Evolutionary conservation across 2,797 vertebrate genomes (phyloP).

Genomic region (Macropodus opercularis): DNA sequence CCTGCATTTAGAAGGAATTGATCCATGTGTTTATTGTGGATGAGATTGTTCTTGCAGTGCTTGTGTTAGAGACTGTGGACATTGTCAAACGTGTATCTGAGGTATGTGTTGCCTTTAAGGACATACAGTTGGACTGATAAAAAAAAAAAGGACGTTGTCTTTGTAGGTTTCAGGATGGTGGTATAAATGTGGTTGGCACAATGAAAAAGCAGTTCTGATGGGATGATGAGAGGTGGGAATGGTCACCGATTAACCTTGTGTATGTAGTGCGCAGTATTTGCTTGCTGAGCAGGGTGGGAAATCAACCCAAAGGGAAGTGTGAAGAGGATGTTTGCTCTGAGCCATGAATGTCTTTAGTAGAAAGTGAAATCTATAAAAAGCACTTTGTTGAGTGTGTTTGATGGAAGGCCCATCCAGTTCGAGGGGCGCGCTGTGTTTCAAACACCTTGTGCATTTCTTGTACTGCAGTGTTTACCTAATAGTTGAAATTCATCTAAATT

Average conservation of each 20-base stretch:
- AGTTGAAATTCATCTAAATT: no score
- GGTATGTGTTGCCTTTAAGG: neutral
- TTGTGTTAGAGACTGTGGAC: neutral
- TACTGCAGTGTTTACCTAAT: conserved; percentile 19
- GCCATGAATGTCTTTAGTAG: conserved; percentile 53
- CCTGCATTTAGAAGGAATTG: neutral
- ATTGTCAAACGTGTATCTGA: neutral
- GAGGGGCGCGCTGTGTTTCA: conserved; percentile 39
- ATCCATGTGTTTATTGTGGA: neutral
- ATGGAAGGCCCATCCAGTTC: conserved; percentile 15
- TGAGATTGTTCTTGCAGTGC: conserved; percentile 1
- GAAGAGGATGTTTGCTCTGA: conserved; percentile 67
- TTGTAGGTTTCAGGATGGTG: neutral
- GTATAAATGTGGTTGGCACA: neutral
- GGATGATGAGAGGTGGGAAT: conserved; percentile 5
- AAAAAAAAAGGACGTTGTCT: neutral
- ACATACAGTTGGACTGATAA: neutral
- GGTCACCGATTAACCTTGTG: neutral
- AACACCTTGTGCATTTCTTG: conserved; percentile 13
- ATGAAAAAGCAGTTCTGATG: neutral
- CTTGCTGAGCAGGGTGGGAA: conserved; percentile 30
- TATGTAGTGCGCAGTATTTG: conserved; percentile 2
- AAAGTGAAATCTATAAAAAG: conserved; percentile 73
- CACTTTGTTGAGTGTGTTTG: conserved; percentile 15
- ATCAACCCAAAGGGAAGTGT: conserved; percentile 65